Evolutionary conservation across 2,113 vertebrate species (phyloP).

Genomic region (Bufo gargarizans): DNA sequence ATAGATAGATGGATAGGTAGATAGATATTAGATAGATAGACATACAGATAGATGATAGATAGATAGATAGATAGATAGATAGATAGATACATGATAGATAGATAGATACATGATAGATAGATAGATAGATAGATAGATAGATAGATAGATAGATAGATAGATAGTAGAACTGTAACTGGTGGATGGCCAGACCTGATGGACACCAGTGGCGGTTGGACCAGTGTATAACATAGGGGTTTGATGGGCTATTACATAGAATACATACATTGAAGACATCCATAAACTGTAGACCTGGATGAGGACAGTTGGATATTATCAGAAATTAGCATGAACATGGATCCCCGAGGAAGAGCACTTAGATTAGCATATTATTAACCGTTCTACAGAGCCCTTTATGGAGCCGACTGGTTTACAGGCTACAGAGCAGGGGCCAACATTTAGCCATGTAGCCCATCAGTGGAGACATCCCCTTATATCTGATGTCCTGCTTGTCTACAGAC

Average conservation of each 20-base stretch:
- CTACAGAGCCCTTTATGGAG: background rate
- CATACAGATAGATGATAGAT: too few species aligned
- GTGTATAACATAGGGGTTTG: too few species aligned
- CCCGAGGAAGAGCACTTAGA: background rate
- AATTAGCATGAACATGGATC: background rate
- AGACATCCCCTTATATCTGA: too few species aligned
- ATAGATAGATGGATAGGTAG: too few species aligned
- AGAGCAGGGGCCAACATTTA: too few species aligned
- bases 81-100: slow-evolving; percentile 10
- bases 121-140: background rate
- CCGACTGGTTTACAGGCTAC: background rate
- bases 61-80: background rate
- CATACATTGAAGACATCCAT: background rate
- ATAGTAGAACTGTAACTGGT: too few species aligned
- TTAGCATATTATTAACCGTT: background rate
- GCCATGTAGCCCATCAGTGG: too few species aligned
- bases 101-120: slow-evolving; percentile 10
- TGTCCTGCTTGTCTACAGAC: too few species aligned
- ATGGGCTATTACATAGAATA: background rate
- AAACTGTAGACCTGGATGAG: background rate
- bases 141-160: slow-evolving; percentile 34
- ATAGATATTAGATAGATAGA: too few species aligned
- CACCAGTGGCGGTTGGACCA: too few species aligned
- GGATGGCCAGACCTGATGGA: background rate
- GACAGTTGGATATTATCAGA: background rate